These are phyloP conservation scores for Heliconius himera DNA, from an alignment of 1,140 invertebrate genomes.

Conservation along the genomic window DNA sequence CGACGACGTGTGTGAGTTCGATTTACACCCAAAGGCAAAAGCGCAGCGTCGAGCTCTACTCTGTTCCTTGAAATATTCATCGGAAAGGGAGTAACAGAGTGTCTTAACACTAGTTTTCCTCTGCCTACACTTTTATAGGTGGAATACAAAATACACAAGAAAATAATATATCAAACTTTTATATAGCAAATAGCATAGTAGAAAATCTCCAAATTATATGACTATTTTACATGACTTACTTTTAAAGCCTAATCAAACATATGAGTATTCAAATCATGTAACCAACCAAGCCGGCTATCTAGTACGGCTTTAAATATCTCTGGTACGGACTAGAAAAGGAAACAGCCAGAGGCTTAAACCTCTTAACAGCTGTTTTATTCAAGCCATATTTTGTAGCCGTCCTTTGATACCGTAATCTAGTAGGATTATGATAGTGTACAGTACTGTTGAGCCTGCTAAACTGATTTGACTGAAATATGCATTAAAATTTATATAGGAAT, in stretches of 20 bases:
- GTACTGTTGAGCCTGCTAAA: neutral
- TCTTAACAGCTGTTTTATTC: conserved; percentile 33
- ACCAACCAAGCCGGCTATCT: conserved; percentile 8
- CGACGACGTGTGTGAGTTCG: too few species aligned
- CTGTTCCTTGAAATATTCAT: too few species aligned
- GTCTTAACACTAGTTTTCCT: too few species aligned
- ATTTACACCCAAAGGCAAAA: too few species aligned
- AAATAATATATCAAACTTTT: neutral
- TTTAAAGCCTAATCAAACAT: conserved; percentile 5
- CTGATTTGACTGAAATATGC: conserved; percentile 11
- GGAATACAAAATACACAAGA: too few species aligned
- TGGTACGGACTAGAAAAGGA: conserved; percentile 28
- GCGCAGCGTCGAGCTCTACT: too few species aligned
- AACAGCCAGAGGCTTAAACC: conserved; percentile 32
- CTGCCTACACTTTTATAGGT: too few species aligned
- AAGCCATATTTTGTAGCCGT: conserved; percentile 34
- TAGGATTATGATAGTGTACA: conserved; percentile 27
- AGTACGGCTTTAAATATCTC: conserved; percentile 36
- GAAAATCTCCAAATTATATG: neutral
- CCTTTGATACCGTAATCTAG: conserved; percentile 30
- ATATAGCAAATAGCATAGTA: neutral
- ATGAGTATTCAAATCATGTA: conserved; percentile 30
- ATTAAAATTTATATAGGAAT: neutral
- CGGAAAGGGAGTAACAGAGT: too few species aligned
- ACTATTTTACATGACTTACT: neutral